Base-by-base conservation (phyloP, 2,113 vertebrate species). In the Eublepharis macularius region DNA sequence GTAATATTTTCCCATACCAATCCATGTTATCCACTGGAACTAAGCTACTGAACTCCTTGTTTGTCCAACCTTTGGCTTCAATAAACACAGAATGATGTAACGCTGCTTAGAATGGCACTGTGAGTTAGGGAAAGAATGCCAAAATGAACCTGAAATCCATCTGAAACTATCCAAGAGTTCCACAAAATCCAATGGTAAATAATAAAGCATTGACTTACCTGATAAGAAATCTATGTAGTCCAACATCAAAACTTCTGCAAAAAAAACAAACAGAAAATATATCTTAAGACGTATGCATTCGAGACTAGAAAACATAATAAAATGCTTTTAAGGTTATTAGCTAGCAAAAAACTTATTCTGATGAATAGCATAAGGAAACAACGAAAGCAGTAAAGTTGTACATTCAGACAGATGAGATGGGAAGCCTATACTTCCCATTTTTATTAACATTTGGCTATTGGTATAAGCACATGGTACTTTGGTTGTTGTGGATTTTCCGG, bases 211-310 rank as follows among this genome's bases (percentile, higher is more conserved):
- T 68, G 72, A 45, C 96, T 96, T 95, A 97, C 97, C 96, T 95
- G 88, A 97, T 93, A 83, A 97, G 92, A 93, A 97, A 97, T 77
- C 90, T 92, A 88, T 97, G 96, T 1, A 97, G 94, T 21, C 96
- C 97, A 69, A 97, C 97, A 0, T 97, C 97, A 90, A 97, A 97
- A 91, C 93, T 93, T 92, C 97, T 97, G 93, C 60, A 93, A 88
- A 80, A 89, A 76, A 87, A 83, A 89, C 73, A 93, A 76, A 91
- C 2, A 92, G 0, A 36, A 0, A 1, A 11, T 7, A 57, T 9
- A 85, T 83, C 80, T 91, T 75, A 87, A 68, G 16, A 80, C 83
- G 60, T 39, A 47, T 26, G 47, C 87, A 76, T 81, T 1, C 3
- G 45, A 1, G 39, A 21, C 2, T 60, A 32, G 49, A 2, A 13